Evolutionary conservation across 1,140 invertebrate genomes (phyloP).

Genomic region (Dreissena rostriformis): DNA sequence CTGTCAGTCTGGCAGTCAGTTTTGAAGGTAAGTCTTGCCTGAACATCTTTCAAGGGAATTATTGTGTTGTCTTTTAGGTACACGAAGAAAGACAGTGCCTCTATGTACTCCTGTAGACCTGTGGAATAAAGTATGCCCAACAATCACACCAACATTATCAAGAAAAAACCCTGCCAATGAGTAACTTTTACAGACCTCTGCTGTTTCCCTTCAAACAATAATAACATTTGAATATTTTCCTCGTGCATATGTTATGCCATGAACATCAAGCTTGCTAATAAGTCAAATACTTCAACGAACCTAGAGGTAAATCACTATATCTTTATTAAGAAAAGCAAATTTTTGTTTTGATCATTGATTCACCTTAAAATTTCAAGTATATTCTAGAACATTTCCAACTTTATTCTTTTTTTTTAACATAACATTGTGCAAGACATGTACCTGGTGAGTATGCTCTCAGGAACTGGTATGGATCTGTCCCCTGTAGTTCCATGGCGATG

Average conservation of each 20-base stretch:
- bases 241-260: no score
- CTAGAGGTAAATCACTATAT: no score
- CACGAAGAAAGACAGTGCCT: conserved; percentile 90
- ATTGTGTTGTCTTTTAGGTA: conserved; percentile 83
- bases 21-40: conserved; percentile 76
- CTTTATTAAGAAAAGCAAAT: not conserved
- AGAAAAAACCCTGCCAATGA: not conserved
- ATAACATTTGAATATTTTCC: no score
- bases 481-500: conserved; percentile 88
- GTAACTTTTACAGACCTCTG: no score
- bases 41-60: conserved; percentile 82
- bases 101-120: conserved; percentile 94
- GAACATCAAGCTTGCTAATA: no score
- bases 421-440: conserved; percentile 53
- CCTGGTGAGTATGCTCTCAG: conserved; percentile 87
- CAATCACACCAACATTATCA: not conserved
- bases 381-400: no score
- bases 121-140: conserved; percentile 59
- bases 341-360: not conserved
- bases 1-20: not conserved
- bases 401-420: no score
- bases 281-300: no score
- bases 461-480: conserved; percentile 89
- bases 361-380: no score
- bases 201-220: no score